Base-by-base conservation (phyloP, 1,140 invertebrate species). In the Drosophila dunni region DNA sequence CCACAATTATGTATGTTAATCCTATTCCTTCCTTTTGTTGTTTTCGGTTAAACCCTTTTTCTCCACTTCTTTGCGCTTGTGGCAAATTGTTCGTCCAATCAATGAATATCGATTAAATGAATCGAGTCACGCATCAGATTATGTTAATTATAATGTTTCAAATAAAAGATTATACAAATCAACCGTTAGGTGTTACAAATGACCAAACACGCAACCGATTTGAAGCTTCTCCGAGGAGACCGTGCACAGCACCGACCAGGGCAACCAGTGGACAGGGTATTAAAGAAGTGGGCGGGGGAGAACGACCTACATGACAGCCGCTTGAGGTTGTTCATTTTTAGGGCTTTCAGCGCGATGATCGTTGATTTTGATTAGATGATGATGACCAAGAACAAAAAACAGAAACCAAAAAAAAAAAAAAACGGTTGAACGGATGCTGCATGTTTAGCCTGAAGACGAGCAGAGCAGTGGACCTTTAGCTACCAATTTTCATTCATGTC, bases 111-210 rank as follows among this genome's bases (percentile, higher is more conserved):
- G 40, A 58, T 72, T 66, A 33, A 45, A 13, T 40, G 7, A 42
- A 36, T 17, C 53, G 50, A 38, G 46, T 33, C 56, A 70, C 51
- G 60, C 67, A 48, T 33, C 45, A 42, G 40, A 54, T 78, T 78
- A 68, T 78, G 82, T 68, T 86, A 81, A 85, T 86, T 66, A 75
- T 78, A 78, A 66, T 78, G 78, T 75, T 79, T 85, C 38, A 63
- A 44, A 45, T 65, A 75, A 86, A 70, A 72, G 82, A 86, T 86
- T 86, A 68, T 78, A 81, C 57, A 78, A 78, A 85, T 86, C 66
- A 57, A 86, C 81, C 82, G 81, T 85, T 86, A 81, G 81, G 81
- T 85, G 81, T 85, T 86, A 86, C 81, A 86, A 85, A 84, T 81
- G 68, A 86, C 74, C 78, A 75, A 85, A 71, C 81, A 84, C 81